Base-by-base conservation (phyloP, 2,888 invertebrate genomes). In the Saturnia japonica region DNA sequence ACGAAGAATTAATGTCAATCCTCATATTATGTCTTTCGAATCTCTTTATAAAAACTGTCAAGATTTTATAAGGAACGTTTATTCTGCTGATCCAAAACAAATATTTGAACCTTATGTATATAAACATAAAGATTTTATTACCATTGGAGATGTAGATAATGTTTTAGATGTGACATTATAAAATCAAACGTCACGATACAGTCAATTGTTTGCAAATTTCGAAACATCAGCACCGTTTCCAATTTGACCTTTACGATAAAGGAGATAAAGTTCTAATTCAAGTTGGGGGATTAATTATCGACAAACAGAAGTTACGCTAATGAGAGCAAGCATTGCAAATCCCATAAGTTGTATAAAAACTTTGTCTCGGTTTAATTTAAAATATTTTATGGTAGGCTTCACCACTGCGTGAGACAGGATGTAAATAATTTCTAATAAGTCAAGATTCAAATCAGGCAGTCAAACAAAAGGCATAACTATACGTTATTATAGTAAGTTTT, bases 151-250 rank as follows among this genome's bases (percentile, higher is more conserved):
- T 34, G 16, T 1, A 8, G 45, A 47, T 45, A 67, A 51, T 25
- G 11, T 79, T 80, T 67, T 67, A 19, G 78, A 79, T 79, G 78
- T 80, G 77, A 78, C 76, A 80, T 79, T 81, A 79, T 80, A 79
- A 81, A 81, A 80, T 80, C 80, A 84, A 83, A 40, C 64, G 64
- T 86, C 85, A 83, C 82, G 84, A 83, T 83, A 81, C 80, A 83
- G 79, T 81, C 83, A 81, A 87, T 87, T 86, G 86, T 87, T 83
- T 78, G 81, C 79, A 81, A 80, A 82, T 85, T 85, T 85, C 28
- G 51, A 40, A 66, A 66, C 66, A 14, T 64, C 40, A 64, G 62
- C 6, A 62, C 34, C 28, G 28, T 16, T 62, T 62, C 62, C 34
- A 28, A 16, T 34, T 28, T 62, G 19, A 64, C n/a, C 40, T 64